These are phyloP conservation scores for Eilema sororculum DNA, from an alignment of 2,888 invertebrate genomes.

Conservation along the genomic window DNA sequence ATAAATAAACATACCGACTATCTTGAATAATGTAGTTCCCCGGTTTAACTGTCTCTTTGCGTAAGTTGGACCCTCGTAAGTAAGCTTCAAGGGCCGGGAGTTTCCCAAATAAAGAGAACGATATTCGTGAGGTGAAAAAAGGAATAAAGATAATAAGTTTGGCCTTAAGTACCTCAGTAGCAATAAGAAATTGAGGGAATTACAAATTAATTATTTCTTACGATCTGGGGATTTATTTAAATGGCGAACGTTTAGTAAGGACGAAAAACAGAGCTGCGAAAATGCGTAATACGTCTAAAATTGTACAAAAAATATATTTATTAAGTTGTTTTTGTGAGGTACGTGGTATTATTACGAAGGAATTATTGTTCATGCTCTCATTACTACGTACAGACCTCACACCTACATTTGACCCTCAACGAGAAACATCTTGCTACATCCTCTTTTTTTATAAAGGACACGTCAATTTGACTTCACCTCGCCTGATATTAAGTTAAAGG, in stretches of 20 bases:
- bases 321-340: neutral
- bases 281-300: neutral
- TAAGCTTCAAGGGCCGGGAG: neutral
- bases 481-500: too few relatives aligned
- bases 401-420: too few relatives aligned
- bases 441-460: too few relatives aligned
- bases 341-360: neutral
- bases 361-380: neutral
- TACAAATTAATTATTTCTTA: conserved; percentile 15
- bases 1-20: neutral
- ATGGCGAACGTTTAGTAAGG: conserved; percentile 1
- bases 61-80: neutral
- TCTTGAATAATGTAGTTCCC: neutral
- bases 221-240: conserved; percentile 15
- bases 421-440: too few relatives aligned
- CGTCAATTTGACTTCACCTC: too few relatives aligned
- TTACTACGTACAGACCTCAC: neutral
- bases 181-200: conserved; percentile 7
- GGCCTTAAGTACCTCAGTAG: conserved; percentile 8
- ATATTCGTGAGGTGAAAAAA: conserved; percentile 5
- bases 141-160: conserved; percentile 12
- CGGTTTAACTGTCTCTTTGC: neutral
- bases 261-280: neutral
- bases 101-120: neutral
- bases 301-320: neutral